Evolutionary conservation across 1,140 invertebrate species (phyloP), one percentile per base, ranked within the genome.

Genomic region (Drosophila mayri): DNA sequence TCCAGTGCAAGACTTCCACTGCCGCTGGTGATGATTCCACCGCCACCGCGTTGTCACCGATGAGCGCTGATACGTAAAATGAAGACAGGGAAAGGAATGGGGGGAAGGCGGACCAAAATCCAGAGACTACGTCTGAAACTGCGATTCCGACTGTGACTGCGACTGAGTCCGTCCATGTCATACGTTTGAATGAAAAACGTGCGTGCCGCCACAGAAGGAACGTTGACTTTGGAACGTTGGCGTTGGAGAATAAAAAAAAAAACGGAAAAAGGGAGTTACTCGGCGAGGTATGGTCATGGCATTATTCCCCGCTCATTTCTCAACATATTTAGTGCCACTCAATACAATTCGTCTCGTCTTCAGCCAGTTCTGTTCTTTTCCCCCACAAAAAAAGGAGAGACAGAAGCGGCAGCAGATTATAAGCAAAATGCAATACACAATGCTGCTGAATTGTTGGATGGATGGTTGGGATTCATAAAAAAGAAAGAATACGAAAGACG

Each of bases 181-280:
- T 82, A 67, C 75, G 82, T 91, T 87, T 91, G 88, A 85, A 90
- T 91, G 76, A 77, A 83, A 85, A 78, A 90, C 86, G 86, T 92
- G 91, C 90, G 90, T 92, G 90, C 90, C 84, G 87, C 90, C 82
- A 91, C 86, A 91, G 90, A 91, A 91, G 90, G 90, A 91, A 78
- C 85, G 77, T 81, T 91, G 90, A 91, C 90, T 91, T 91, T 91
- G 77, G 68, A 81, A 70, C 63, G 71, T 76, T 65, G 71, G 72
- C 72, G 72, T 75, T 60, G 57, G 44, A 40, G 40, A 16, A 16
- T n/a, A n/a, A 22, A 28, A 28, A 18, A 25, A 25, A 25, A 28
- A 28, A 18, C 22, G 18, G 35, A 40, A n/a, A 28, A 35, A 60
- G 70, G 54, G 66, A 72, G 68, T 71, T 71, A 55, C 41, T n/a